Evolutionary conservation across 2,113 vertebrate species (phyloP).

Genomic region (Aldabrachelys gigantea): DNA sequence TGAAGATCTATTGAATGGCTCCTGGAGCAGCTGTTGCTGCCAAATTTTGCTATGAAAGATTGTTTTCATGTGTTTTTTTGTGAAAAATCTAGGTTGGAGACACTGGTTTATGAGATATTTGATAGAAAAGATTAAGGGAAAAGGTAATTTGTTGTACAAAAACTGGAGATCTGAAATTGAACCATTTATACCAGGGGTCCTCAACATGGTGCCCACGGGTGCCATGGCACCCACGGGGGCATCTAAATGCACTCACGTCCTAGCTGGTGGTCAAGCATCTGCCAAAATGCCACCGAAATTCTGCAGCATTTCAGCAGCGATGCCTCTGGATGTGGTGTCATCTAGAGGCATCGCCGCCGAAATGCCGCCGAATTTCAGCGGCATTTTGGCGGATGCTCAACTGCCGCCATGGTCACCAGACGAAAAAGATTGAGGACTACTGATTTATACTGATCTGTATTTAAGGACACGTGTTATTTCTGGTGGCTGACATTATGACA

Average conservation of each 20-base stretch:
- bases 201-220: too few relatives aligned
- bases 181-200: neutral
- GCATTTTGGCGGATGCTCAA: too few relatives aligned
- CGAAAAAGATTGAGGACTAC: too few relatives aligned
- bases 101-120: neutral
- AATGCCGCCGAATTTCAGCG: too few relatives aligned
- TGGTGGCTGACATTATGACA: conserved; percentile 23
- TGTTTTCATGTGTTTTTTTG: neutral
- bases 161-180: conserved; percentile 28
- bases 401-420: too few relatives aligned
- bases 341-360: too few relatives aligned
- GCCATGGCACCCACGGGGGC: too few relatives aligned
- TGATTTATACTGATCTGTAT: neutral
- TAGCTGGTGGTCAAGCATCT: too few relatives aligned
- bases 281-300: too few relatives aligned
- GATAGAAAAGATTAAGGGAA: conserved; percentile 31
- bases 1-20: neutral
- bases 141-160: conserved; percentile 25
- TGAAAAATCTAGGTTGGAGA: neutral
- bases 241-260: too few relatives aligned
- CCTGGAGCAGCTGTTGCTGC: neutral
- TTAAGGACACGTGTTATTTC: conserved; percentile 39
- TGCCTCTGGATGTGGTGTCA: too few relatives aligned
- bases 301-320: too few relatives aligned
- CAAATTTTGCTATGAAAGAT: neutral